phyloP scores from a whole-genome alignment of 2,113 vertebrate species.

The Carassius carassius region DNA sequence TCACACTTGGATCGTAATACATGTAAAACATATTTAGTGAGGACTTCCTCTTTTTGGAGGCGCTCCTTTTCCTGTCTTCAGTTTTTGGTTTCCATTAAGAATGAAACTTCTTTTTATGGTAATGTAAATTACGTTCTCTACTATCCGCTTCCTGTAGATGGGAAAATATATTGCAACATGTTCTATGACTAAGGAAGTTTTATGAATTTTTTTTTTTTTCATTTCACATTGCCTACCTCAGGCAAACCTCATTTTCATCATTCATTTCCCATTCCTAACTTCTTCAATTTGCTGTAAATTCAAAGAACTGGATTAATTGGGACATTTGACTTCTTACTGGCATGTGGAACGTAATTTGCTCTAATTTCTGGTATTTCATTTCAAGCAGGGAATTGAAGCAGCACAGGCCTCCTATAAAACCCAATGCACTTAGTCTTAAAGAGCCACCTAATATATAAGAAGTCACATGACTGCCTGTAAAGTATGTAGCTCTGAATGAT shows the following conservation, averaged over 20 bases:
- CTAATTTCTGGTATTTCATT: constrained; percentile 27
- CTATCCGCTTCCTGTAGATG: constrained; percentile 23
- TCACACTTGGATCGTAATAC: background rate
- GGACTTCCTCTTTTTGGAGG: background rate
- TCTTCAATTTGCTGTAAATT: background rate
- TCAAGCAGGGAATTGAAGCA: constrained; percentile 6
- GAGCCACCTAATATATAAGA: constrained; percentile 37
- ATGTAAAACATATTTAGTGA: constrained; percentile 9
- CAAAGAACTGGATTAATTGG: background rate
- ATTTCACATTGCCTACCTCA: background rate
- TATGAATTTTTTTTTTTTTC: background rate
- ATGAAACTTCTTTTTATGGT: constrained; percentile 22
- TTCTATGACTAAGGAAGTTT: background rate
- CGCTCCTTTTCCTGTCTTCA: too few species aligned
- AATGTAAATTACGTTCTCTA: background rate
- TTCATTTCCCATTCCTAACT: constrained; percentile 19
- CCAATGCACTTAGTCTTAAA: background rate
- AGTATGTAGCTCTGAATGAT: constrained; percentile 44
- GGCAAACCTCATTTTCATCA: background rate
- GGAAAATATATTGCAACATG: constrained; percentile 10
- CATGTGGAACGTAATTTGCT: background rate
- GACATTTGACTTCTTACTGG: constrained; percentile 9
- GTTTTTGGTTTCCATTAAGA: background rate
- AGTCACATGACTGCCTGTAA: constrained; percentile 56
- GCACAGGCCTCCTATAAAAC: background rate